Base-by-base conservation (phyloP, 2,113 vertebrate species). In the Silurus glanis region DNA sequence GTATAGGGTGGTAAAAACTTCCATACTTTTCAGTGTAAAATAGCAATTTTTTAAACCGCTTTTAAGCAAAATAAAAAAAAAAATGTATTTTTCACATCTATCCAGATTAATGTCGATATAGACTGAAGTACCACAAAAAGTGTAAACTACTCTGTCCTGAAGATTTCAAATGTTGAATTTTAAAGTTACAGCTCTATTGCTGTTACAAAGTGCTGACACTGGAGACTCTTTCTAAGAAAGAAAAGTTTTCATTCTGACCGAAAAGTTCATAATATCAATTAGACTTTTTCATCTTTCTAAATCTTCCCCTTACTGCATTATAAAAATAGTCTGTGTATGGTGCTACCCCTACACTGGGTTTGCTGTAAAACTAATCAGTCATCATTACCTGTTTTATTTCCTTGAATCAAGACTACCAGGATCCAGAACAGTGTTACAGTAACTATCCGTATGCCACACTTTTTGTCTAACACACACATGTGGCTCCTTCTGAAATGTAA, bases 401-500 rank as follows among this genome's bases (percentile, higher is more conserved):
- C 21, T 10, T 12, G 47, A 13, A n/a, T 23, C 10, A 5, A 53
- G 19, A 19, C 72, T 12, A 53, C 53, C 72, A 51, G 21, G 12
- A 51, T 75, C 47, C 72, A 51, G 72, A 53, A 21, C 21, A 75
- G 72, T 51, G 10, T 51, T 23, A 75, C 37, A 75, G 1, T 51
- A 21, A 3, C 14, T 58, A 2, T 74, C 47, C 45, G 10, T 9
- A 19, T 9, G 37, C 69, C 37, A 10, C 8, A 19, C 69, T 37
- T 37, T 37, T 37, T 21, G 17, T 9, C 9, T 74, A 86, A 56
- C 21, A 51, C n/a, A 17, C 61, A 23, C 69, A 75, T 56, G 59
- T 66, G 78, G 53, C 79, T 86, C 83, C 58, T 80, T 83, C 49
- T 75, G 76, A 81, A 84, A 86, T 59, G 59, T 66, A 74, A 75